Percentiles rank a stretch among this genome's conserved stretches.
phyloP scores from a whole-genome alignment of 2,113 vertebrate genomes.

The Corythaixoides concolor region DNA sequence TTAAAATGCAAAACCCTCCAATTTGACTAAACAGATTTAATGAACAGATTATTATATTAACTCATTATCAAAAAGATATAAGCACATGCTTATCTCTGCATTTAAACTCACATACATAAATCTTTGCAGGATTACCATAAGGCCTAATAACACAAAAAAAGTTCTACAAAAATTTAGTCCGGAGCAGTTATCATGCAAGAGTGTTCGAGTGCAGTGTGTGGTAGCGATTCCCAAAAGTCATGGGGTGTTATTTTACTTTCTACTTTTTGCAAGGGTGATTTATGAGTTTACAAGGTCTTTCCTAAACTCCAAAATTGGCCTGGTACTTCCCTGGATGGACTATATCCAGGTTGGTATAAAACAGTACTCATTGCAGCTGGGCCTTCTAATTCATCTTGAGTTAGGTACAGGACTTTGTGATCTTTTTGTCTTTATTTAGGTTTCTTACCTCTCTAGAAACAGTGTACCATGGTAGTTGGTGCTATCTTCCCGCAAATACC shows the following conservation, averaged over 20 bases:
- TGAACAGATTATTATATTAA: background rate
- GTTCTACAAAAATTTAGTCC: background rate
- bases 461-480: background rate
- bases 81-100: background rate
- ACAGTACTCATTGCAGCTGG: background rate
- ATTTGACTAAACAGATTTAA: background rate
- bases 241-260: slow-evolving; percentile 19
- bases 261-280: slow-evolving; percentile 28
- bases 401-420: background rate
- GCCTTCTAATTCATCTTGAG: background rate
- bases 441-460: background rate
- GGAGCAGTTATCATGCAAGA: background rate
- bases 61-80: background rate
- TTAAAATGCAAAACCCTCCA: accelerated
- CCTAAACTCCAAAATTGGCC: slow-evolving; percentile 5
- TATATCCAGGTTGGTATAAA: slow-evolving; percentile 8
- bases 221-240: background rate
- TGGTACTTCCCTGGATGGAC: slow-evolving; percentile 4
- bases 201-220: background rate
- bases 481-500: background rate
- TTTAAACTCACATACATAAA: background rate
- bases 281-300: slow-evolving; percentile 50
- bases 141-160: background rate
- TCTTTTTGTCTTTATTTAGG: slow-evolving; percentile 20
- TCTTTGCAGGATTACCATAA: background rate